These are phyloP conservation scores for Echiichthys vipera DNA, from an alignment of 2,797 vertebrate genomes.

Conservation along the genomic window DNA sequence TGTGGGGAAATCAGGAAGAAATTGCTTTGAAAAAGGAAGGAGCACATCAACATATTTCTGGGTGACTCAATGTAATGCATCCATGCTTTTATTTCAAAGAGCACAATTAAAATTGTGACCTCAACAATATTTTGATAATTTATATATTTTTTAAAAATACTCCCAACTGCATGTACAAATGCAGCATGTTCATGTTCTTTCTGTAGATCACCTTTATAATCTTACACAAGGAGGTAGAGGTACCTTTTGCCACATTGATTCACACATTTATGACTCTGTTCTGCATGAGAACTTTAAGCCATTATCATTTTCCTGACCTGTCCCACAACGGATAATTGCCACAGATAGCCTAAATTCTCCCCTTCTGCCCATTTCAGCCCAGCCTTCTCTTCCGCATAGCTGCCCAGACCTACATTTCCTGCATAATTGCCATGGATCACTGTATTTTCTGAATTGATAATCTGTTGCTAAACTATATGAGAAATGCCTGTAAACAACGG, in stretches of 20 bases:
- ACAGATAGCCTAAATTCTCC: conserved; percentile 64
- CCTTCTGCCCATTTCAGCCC: conserved; percentile 52
- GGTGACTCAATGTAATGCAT: conserved; percentile 41
- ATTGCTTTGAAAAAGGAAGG: conserved; percentile 52
- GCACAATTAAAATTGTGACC: conserved; percentile 20
- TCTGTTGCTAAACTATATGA: conserved; percentile 12
- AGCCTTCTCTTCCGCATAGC: conserved; percentile 49
- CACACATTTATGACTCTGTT: conserved; percentile 68
- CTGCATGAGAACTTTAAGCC: conserved; percentile 69
- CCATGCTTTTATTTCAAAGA: conserved; percentile 22
- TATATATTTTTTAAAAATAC: conserved; percentile 7
- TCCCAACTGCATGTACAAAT: conserved; percentile 11
- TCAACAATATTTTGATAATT: conserved; percentile 22
- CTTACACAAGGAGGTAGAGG: conserved; percentile 26
- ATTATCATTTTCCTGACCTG: conserved; percentile 71
- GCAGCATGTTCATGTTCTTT: conserved; percentile 17
- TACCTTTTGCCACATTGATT: conserved; percentile 55
- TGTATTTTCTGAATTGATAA: conserved; percentile 52
- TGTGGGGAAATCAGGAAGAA: conserved; percentile 57
- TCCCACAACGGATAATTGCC: conserved; percentile 73
- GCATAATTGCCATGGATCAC: conserved; percentile 37
- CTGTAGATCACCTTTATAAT: conserved; percentile 31
- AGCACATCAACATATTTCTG: conserved; percentile 48
- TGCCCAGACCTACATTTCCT: conserved; percentile 65
- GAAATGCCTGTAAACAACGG: conserved; percentile 39